Evolutionary conservation across 1,140 invertebrate species (phyloP), one percentile per base, ranked within the genome.

Genomic region (Leptestheria dahalacensis): DNA sequence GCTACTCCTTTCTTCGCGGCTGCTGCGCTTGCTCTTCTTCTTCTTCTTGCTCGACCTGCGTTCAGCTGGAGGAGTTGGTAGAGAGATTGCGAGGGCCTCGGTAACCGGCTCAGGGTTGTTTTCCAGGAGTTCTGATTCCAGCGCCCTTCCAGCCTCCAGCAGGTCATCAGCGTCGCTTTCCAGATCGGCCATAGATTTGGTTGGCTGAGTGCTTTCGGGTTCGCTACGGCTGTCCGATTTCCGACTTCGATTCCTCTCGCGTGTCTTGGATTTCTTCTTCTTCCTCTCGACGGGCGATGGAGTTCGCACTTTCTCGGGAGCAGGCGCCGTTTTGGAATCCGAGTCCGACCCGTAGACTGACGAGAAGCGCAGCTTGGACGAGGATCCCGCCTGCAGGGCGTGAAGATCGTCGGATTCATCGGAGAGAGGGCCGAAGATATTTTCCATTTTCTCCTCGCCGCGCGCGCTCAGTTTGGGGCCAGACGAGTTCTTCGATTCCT

Each of bases 381-480:
- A 28, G 10, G 29, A 48, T 20, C 21, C 41, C 11, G 21, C 21
- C n/a, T 46, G 25, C 10, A 20, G 29, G 21, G 33, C 46, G 9
- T n/a, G 56, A 61, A 21, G 54, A 26, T 61, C 49, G 57, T 71
- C 70, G 11, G 69, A 70, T 61, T 89, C 83, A 67, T 91, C 88
- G 0, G 87, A 88, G 26, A 90, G 73, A 1, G 86, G 84, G 2
- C 86, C 87, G 71, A 90, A 91, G 59, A 90, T 89, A 65, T 88
- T 85, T 70, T 89, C 84, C 83, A 89, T 86, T 67, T 86, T 82
- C 48, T 84, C 83, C 57, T 83, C 82, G 58, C 78, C 76, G 67
- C 58, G 23, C 18, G 47, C 29, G 58, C 58, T 24, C 1, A 52
- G 58, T 41, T 50, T 33, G 26, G 47, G 47, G 12, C 21, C 23